Base-by-base conservation (phyloP, 2,113 vertebrate genomes). In the Megaceryle maxima region DNA sequence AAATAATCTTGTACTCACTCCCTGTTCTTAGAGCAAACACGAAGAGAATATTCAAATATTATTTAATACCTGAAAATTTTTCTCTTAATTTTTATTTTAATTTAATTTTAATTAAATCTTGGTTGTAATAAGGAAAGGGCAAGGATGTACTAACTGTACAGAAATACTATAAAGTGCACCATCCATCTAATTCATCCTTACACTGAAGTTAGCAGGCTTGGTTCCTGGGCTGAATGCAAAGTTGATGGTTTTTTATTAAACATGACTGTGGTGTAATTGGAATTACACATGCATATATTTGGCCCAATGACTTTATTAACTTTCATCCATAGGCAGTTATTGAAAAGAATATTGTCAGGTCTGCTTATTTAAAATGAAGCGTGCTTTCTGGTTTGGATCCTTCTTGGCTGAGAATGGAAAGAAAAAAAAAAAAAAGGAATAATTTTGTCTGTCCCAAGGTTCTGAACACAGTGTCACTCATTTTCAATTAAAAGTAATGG, bases 41-140 rank as follows among this genome's bases (percentile, higher is more conserved):
- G 73, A 88, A 83, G 46, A 93, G 14, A 48, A 68, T 84, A 43
- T 89, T 92, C 83, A 93, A 97, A 94, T 83, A 95, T 72, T 92
- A 87, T 81, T 91, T 88, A 92, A 94, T 63, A 70, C 60, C 25
- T 55, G 37, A 81, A 86, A 96, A 94, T 55, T 83, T 80, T 88
- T 95, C 86, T 83, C 93, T 83, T 88, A 90, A 87, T 83, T 93
- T 95, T 88, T 82, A 81, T 94, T 95, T 94, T 85, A 93, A 88
- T 93, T 96, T 94, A 66, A 74, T 90, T 94, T 95, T 94, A 94
- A 97, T 97, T 93, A 95, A 94, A 91, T 87, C 39, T 88, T 60
- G 33, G 4, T 17, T 87, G 35, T 78, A 92, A 91, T 94, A 92
- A 76, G 39, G 17, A 92, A 95, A 96, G 81, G 48, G 24, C 81